phyloP scores from a whole-genome alignment of 2,888 invertebrate species.

The Thecocarcelia acutangulata region DNA sequence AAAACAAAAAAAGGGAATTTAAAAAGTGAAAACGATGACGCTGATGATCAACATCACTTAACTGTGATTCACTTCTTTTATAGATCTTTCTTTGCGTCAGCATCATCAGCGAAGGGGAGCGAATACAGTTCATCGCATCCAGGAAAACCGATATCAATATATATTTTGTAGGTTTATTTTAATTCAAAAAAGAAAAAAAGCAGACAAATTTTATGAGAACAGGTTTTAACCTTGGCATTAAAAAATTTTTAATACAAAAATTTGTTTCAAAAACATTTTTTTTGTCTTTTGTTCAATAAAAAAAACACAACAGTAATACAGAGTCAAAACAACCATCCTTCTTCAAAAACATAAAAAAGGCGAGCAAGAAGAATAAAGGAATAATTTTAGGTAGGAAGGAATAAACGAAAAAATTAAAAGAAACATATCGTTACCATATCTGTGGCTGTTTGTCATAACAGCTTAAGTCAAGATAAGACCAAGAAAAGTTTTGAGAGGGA shows the following conservation, averaged over 20 bases:
- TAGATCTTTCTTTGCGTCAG: slow-evolving; percentile 34
- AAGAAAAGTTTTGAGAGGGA: too few relatives aligned
- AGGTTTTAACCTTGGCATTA: slow-evolving; percentile 64
- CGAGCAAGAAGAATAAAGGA: too few relatives aligned
- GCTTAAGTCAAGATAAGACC: too few relatives aligned
- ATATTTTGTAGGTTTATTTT: slow-evolving; percentile 27
- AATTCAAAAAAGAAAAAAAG: slow-evolving; percentile 5
- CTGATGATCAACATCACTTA: slow-evolving; percentile 48
- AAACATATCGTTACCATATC: too few relatives aligned
- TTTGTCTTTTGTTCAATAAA: neutral
- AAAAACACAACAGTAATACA: too few relatives aligned
- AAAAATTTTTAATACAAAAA: slow-evolving; percentile 28
- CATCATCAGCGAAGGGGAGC: slow-evolving; percentile 22
- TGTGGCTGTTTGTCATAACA: too few relatives aligned
- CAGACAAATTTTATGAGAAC: slow-evolving; percentile 53
- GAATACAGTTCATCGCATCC: neutral
- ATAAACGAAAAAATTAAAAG: too few relatives aligned
- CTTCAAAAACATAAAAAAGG: too few relatives aligned
- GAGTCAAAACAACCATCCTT: too few relatives aligned
- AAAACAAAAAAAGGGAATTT: slow-evolving; percentile 5
- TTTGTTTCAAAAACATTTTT: neutral
- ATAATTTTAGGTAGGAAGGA: too few relatives aligned
- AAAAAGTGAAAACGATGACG: slow-evolving; percentile 57
- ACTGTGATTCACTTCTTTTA: slow-evolving; percentile 58
- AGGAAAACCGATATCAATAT: slow-evolving; percentile 38